phyloP scores from a whole-genome alignment of 2,888 invertebrate genomes.

The Rutpela maculata region DNA sequence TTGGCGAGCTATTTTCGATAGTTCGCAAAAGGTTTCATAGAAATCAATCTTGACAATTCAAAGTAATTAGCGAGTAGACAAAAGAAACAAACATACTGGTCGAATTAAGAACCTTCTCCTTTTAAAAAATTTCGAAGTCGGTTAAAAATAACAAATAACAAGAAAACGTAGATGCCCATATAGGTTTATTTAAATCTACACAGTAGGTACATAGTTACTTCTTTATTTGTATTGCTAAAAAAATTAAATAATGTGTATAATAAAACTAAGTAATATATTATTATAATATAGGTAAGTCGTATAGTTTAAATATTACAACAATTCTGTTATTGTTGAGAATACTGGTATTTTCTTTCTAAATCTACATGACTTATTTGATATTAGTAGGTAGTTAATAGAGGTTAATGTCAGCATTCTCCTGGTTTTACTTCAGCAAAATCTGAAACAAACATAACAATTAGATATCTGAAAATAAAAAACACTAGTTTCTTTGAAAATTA shows the following conservation, averaged over 20 bases:
- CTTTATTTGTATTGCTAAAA: slow-evolving; percentile 29
- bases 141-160: background rate
- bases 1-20: too few species aligned
- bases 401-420: slow-evolving; percentile 74
- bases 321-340: slow-evolving; percentile 35
- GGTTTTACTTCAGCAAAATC: slow-evolving; percentile 78
- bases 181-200: slow-evolving; percentile 19
- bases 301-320: slow-evolving; percentile 33
- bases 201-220: slow-evolving; percentile 20
- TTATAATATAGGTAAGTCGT: slow-evolving; percentile 29
- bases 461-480: background rate
- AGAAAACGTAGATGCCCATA: background rate
- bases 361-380: slow-evolving; percentile 17
- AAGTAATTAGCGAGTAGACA: too few species aligned
- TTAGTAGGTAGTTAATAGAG: slow-evolving; percentile 2
- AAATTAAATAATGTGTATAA: slow-evolving; percentile 37
- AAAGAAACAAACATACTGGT: background rate
- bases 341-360: slow-evolving; percentile 38
- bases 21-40: background rate
- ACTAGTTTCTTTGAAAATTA: too few species aligned
- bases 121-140: background rate
- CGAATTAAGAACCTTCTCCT: too few species aligned
- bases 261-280: slow-evolving; percentile 21
- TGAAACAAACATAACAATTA: slow-evolving; percentile 68
- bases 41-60: background rate